phyloP scores from a whole-genome alignment of 2,797 vertebrate species.

The Xyrichtys novacula region DNA sequence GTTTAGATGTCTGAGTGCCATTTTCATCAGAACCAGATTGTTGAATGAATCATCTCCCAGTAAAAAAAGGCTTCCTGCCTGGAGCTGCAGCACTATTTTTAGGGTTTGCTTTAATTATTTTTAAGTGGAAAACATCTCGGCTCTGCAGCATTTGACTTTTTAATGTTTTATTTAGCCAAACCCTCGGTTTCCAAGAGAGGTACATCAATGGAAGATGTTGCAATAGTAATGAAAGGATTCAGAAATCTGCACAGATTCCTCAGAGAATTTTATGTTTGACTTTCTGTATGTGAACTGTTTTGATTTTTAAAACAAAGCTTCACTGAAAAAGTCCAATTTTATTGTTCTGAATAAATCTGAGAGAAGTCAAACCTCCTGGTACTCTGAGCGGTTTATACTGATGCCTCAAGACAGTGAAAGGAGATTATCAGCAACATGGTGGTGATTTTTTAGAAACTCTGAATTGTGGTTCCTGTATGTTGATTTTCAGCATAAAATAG shows the following conservation, averaged over 20 bases:
- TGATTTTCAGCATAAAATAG: constrained; percentile 26
- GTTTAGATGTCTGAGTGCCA: constrained; percentile 30
- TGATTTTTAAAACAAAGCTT: constrained; percentile 1
- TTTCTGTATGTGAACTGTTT: constrained; percentile 1
- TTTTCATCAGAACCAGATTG: constrained; percentile 49
- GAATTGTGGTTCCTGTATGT: constrained; percentile 14
- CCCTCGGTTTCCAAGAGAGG: constrained; percentile 27
- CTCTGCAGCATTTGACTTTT: constrained; percentile 44
- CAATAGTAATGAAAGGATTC: constrained; percentile 5
- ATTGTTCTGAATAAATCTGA: too few species aligned
- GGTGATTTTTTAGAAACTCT: too few species aligned
- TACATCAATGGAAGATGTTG: neutral
- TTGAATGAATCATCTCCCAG: constrained; percentile 29
- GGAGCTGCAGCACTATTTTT: constrained; percentile 17
- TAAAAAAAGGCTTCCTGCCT: constrained; percentile 16
- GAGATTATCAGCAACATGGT: too few species aligned
- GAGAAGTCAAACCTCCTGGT: too few species aligned
- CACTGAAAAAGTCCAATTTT: neutral
- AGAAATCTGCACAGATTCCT: neutral
- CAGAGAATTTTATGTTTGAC: constrained; percentile 25
- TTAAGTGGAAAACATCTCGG: constrained; percentile 34
- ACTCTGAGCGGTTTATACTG: too few species aligned
- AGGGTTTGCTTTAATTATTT: constrained; percentile 27
- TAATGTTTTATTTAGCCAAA: constrained; percentile 48
- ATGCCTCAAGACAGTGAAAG: too few species aligned